phyloP scores from a whole-genome alignment of 2,888 invertebrate genomes.

The Apodemia hepburni region DNA sequence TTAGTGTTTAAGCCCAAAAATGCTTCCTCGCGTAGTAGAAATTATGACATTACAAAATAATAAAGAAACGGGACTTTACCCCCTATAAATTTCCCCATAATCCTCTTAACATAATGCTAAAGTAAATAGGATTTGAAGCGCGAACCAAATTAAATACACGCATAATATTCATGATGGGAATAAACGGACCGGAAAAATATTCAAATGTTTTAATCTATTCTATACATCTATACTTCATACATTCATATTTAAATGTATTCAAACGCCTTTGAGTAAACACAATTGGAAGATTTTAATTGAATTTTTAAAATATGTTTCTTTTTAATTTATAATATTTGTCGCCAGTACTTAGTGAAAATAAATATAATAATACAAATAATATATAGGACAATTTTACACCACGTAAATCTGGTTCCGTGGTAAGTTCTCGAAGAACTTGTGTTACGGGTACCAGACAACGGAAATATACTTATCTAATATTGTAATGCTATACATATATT shows the following conservation, averaged over 20 bases:
- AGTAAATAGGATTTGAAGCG: slow-evolving; percentile 56
- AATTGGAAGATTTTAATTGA: too few relatives aligned
- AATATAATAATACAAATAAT: too few relatives aligned
- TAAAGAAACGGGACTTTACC: slow-evolving; percentile 49
- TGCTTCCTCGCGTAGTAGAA: slow-evolving; percentile 32
- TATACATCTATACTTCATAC: slow-evolving; percentile 15
- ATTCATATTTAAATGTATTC: not conserved
- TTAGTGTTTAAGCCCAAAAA: slow-evolving; percentile 19
- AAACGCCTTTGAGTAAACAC: too few relatives aligned
- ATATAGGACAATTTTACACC: too few relatives aligned
- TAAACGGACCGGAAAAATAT: slow-evolving; percentile 54
- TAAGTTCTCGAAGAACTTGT: too few relatives aligned
- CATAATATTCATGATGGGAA: slow-evolving; percentile 43
- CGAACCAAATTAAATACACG: slow-evolving; percentile 44
- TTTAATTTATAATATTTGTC: too few relatives aligned
- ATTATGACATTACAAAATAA: slow-evolving; percentile 48
- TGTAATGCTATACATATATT: too few relatives aligned
- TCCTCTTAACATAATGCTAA: slow-evolving; percentile 64
- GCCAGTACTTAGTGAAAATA: too few relatives aligned
- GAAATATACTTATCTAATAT: too few relatives aligned
- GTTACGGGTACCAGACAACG: too few relatives aligned
- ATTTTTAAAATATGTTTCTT: too few relatives aligned
- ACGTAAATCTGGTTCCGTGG: too few relatives aligned
- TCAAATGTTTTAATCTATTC: slow-evolving; percentile 33
- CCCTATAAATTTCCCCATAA: slow-evolving; percentile 61